phyloP scores from a whole-genome alignment of 2,113 vertebrate species.

The Echinops telfairi region DNA sequence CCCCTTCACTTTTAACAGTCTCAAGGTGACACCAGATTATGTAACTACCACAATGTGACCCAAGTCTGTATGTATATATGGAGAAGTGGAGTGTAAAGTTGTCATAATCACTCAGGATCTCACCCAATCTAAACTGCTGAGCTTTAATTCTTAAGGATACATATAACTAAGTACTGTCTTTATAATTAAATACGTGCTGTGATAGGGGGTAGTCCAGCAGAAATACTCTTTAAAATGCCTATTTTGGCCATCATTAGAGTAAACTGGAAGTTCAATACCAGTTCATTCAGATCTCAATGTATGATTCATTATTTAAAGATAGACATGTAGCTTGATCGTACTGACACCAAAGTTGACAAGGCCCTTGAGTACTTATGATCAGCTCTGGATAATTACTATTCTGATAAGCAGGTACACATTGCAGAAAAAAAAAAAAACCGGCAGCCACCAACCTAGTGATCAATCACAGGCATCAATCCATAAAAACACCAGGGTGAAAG shows the following conservation, averaged over 20 bases:
- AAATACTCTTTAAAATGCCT: background rate
- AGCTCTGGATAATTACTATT: too few relatives aligned
- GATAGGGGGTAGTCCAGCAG: background rate
- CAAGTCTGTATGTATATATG: background rate
- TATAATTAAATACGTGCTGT: background rate
- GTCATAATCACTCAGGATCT: background rate
- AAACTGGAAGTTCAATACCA: background rate
- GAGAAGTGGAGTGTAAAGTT: background rate
- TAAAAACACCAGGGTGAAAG: too few relatives aligned
- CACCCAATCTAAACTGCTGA: background rate
- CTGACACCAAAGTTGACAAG: background rate
- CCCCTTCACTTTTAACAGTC: too few relatives aligned
- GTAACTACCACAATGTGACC: background rate
- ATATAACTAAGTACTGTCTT: background rate
- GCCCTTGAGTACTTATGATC: background rate
- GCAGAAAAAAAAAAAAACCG: too few relatives aligned
- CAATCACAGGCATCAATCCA: too few relatives aligned
- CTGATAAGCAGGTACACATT: too few relatives aligned
- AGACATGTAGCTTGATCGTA: background rate
- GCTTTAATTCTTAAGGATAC: background rate
- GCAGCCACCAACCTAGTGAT: too few relatives aligned
- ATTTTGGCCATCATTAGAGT: background rate
- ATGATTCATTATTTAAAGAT: constrained; percentile 2
- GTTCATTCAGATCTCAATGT: background rate
- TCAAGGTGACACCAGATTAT: too few relatives aligned